These are phyloP conservation scores for Hydrochoerus hydrochaeris DNA, from an alignment of 2,113 vertebrate genomes.

Conservation along the genomic window DNA sequence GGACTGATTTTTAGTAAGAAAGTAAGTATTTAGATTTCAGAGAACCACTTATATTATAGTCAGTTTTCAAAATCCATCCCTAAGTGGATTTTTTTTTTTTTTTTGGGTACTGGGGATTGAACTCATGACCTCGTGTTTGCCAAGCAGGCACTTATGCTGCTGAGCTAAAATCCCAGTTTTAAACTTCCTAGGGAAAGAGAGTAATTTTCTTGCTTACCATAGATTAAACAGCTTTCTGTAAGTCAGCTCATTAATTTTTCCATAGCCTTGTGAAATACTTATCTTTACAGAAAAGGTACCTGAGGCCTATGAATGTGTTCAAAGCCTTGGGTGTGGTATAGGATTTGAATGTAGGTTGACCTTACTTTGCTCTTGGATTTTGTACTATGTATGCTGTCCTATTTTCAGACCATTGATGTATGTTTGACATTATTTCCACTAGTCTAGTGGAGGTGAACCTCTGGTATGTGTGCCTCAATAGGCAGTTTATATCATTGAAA, in stretches of 20 bases:
- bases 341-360: not conserved
- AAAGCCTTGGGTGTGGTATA: not conserved
- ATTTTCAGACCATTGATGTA: not conserved
- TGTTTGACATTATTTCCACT: not conserved
- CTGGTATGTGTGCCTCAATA: not conserved
- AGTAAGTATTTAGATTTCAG: slow-evolving; percentile 30
- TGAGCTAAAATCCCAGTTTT: too few species aligned
- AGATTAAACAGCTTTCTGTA: not conserved
- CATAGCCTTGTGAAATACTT: not conserved
- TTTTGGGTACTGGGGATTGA: too few species aligned
- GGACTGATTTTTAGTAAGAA: slow-evolving; percentile 20
- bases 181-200: not conserved
- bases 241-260: slow-evolving; percentile 20
- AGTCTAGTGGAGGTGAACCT: not conserved
- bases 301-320: not conserved
- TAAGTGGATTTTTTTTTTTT: slow-evolving; percentile 28
- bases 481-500: not conserved
- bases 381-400: not conserved
- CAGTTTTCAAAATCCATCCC: slow-evolving; percentile 17
- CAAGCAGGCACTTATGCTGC: too few species aligned
- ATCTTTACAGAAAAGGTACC: not conserved
- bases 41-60: not conserved
- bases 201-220: not conserved
- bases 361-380: not conserved
- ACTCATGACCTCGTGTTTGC: too few species aligned